Conservation (phyloP, 2,888 invertebrate species). For the Stenodema calcarata region DNA sequence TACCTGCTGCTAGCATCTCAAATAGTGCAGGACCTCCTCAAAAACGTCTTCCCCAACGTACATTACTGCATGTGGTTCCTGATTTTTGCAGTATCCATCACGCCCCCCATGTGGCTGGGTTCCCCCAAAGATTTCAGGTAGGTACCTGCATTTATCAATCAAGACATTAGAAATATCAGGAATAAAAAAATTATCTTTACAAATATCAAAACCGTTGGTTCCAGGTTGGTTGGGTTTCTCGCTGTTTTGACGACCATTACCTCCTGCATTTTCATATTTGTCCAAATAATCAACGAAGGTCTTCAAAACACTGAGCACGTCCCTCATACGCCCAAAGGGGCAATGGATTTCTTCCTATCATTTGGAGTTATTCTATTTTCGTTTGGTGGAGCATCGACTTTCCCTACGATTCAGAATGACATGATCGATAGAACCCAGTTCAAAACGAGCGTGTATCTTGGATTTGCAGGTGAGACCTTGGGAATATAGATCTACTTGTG, state of each 20-base stretch:
- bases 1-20: constrained; percentile 72
- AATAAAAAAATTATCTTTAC: too few relatives aligned
- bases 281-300: constrained; percentile 68
- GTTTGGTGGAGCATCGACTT: constrained; percentile 76
- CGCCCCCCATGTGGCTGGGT: constrained; percentile 71
- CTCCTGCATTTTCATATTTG: constrained; percentile 70
- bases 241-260: constrained; percentile 70
- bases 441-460: constrained; percentile 68
- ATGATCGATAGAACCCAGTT: constrained; percentile 74
- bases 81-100: constrained; percentile 67
- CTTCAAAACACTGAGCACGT: constrained; percentile 61
- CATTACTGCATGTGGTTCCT: constrained; percentile 72
- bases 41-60: constrained; percentile 64
- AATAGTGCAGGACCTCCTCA: constrained; percentile 68
- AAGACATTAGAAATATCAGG: too few relatives aligned
- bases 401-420: constrained; percentile 81
- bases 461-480: constrained; percentile 67
- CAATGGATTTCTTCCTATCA: constrained; percentile 72
- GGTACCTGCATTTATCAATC: too few relatives aligned
- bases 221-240: constrained; percentile 70
- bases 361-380: constrained; percentile 73
- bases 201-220: not conserved
- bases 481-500: too few relatives aligned
- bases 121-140: constrained; percentile 77
- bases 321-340: constrained; percentile 66